Conservation (phyloP, 2,888 invertebrate species). For the Choreutis nemorana region DNA sequence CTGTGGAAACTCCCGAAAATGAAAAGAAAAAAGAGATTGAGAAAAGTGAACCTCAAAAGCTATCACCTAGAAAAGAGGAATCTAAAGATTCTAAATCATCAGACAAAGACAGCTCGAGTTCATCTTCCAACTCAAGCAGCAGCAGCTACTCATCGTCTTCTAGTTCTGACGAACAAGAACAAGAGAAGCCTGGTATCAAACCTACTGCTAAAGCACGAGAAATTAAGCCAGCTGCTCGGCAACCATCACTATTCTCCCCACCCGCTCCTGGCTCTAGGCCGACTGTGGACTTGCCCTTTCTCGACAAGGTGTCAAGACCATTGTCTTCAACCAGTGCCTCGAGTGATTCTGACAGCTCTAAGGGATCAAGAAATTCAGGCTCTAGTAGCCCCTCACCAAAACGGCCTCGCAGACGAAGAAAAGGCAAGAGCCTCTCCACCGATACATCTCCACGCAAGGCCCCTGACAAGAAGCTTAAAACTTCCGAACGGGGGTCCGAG, state of each 20-base stretch:
- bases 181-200: constrained; percentile 41
- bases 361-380: constrained; percentile 40
- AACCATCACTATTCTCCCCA: constrained; percentile 50
- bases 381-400: constrained; percentile 49
- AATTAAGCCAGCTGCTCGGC: constrained; percentile 42
- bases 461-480: constrained; percentile 84
- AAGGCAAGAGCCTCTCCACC: constrained; percentile 37
- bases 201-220: constrained; percentile 51
- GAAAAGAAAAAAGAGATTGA: constrained; percentile 47
- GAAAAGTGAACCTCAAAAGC: constrained; percentile 31
- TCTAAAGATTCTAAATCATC: constrained; percentile 31
- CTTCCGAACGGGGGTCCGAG: constrained; percentile 82
- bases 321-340: constrained; percentile 69
- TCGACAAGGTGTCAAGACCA: constrained; percentile 79
- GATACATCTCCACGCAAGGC: constrained; percentile 66
- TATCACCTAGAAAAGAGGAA: constrained; percentile 55
- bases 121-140: constrained; percentile 62
- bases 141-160: constrained; percentile 68
- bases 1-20: constrained; percentile 32
- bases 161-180: constrained; percentile 67
- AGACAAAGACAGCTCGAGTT: constrained; percentile 52
- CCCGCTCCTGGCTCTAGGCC: constrained; percentile 50
- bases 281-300: constrained; percentile 79
- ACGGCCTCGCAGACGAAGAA: constrained; percentile 47
- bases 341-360: constrained; percentile 67